A percentile compares a stretch with the other conserved stretches of the same genome.
These are phyloP conservation scores for Syrmaticus mikado DNA, from an alignment of 2,113 vertebrate genomes.

Conservation along the genomic window DNA sequence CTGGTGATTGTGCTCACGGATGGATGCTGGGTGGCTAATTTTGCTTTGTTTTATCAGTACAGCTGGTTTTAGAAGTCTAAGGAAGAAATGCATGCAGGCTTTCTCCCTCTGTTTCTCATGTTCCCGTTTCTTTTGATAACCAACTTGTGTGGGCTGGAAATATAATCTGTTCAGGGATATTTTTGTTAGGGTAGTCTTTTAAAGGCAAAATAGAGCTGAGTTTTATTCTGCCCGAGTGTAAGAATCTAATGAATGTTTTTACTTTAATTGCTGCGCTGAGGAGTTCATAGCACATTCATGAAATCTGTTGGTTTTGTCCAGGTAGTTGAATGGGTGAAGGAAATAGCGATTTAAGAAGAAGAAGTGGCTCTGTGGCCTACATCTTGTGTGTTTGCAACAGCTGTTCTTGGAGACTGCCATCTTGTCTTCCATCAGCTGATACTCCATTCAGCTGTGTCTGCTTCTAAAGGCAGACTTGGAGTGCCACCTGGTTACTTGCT, in stretches of 20 bases:
- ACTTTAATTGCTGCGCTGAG: constrained; percentile 24
- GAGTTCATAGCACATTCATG: neutral
- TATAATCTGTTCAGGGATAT: constrained; percentile 28
- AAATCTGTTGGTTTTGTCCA: neutral
- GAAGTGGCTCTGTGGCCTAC: neutral
- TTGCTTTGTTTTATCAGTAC: neutral
- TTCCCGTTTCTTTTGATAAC: constrained; percentile 46
- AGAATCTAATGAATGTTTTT: constrained; percentile 37
- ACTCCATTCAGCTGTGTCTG: accelerated
- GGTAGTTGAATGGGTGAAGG: neutral
- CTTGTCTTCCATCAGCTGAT: neutral
- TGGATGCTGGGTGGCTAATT: neutral
- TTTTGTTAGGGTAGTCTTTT: constrained; percentile 30
- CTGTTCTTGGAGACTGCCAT: neutral
- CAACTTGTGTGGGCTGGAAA: constrained; percentile 59
- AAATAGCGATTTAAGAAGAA: neutral
- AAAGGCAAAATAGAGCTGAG: neutral
- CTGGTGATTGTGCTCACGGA: neutral
- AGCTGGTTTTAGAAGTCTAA: neutral
- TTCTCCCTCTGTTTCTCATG: neutral
- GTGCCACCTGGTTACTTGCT: neutral
- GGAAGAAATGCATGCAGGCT: neutral
- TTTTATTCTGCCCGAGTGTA: constrained; percentile 16
- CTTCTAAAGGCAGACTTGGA: neutral
- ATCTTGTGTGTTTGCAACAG: neutral